phyloP scores from a whole-genome alignment of 2,797 vertebrate genomes.

The Iguana delicatissima region DNA sequence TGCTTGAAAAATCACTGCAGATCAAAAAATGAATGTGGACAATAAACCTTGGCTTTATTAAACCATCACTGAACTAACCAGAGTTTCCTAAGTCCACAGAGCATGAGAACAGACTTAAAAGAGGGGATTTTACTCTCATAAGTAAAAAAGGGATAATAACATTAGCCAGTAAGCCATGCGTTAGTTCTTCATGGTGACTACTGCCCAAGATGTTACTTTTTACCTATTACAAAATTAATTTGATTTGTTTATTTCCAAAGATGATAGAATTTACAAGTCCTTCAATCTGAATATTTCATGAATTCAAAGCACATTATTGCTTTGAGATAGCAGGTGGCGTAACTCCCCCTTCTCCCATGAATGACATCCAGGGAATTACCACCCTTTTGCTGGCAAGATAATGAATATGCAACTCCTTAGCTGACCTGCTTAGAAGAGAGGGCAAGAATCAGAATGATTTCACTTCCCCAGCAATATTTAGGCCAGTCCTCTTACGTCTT shows the following conservation, averaged over 20 bases:
- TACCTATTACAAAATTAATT: background rate
- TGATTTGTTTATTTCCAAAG: slow-evolving; percentile 1
- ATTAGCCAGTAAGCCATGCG: background rate
- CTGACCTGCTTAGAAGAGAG: background rate
- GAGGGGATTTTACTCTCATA: background rate
- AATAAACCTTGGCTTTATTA: background rate
- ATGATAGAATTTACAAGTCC: background rate
- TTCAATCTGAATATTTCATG: background rate
- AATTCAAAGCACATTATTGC: background rate
- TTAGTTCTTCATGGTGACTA: accelerated
- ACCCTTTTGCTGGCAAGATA: background rate
- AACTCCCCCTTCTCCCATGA: background rate
- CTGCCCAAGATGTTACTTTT: background rate
- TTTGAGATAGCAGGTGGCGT: background rate
- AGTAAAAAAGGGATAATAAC: background rate
- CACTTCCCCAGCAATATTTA: slow-evolving; percentile 14
- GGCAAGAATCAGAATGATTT: slow-evolving; percentile 33
- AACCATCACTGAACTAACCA: background rate
- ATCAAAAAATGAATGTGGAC: background rate
- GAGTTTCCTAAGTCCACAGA: background rate
- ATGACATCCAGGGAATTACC: background rate
- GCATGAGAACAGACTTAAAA: background rate
- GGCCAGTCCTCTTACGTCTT: background rate
- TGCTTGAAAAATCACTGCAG: background rate
- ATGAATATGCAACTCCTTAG: slow-evolving; percentile 15